Conservation (phyloP, 2,113 vertebrate genomes). For the Benitochromis conjunctus region DNA sequence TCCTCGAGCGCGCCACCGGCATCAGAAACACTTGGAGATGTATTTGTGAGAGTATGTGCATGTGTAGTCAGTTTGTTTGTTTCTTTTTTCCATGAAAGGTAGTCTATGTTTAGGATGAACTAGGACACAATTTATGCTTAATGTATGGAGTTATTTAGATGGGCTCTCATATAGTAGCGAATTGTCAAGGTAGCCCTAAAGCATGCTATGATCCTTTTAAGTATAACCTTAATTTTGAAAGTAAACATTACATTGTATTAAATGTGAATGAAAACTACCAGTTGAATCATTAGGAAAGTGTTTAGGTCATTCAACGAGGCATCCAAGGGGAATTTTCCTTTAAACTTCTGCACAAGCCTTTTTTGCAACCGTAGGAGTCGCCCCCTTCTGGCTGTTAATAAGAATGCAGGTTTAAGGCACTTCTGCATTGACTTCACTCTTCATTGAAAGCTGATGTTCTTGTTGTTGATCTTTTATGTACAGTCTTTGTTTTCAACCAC, state of each 20-base stretch:
- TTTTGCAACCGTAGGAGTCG: neutral
- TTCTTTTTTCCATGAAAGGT: neutral
- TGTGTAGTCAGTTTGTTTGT: conserved; percentile 29
- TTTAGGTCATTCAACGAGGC: neutral
- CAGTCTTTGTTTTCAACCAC: neutral
- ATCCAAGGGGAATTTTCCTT: neutral
- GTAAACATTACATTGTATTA: neutral
- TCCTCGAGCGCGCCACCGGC: neutral
- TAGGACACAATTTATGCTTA: neutral
- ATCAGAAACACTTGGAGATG: neutral
- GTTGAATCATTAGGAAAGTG: neutral
- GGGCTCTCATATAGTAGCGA: neutral
- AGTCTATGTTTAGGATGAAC: neutral
- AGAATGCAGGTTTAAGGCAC: neutral
- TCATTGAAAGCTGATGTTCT: neutral
- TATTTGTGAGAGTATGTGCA: neutral
- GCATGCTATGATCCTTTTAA: neutral
- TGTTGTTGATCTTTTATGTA: neutral
- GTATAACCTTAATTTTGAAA: neutral
- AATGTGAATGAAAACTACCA: neutral
- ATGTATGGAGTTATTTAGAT: neutral
- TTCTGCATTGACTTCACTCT: neutral
- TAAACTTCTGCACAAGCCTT: neutral
- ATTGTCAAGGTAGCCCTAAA: neutral
- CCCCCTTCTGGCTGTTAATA: neutral